Evolutionary conservation across 2,797 vertebrate genomes (phyloP), one percentile per base, ranked within the genome.

Genomic region (Gymnothorax reevesii): DNA sequence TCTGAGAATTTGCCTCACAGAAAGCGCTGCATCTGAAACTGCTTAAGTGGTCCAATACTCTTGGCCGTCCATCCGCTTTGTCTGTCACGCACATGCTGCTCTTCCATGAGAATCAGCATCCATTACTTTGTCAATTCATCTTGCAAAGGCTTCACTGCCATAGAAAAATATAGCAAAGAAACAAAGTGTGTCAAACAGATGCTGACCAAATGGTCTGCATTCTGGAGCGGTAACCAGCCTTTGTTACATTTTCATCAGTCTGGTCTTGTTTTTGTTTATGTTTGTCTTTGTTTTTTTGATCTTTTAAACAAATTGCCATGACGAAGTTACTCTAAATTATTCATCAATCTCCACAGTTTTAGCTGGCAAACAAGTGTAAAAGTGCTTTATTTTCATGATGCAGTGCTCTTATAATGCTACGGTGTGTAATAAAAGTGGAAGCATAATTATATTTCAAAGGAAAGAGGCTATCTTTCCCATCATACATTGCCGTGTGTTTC

Each of bases 21-120:
- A 90, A 85, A 83, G 57, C 5, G 64, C 54, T 42, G 79, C 52
- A 55, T 88, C 88, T 90, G 90, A 83, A 88, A 57, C 55, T 82
- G 89, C 87, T 87, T 87, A 86, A 86, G 83, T 87, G 88, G 83
- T 89, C 87, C 80, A 75, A 55, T 71, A 83, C 87, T 87, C 57
- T 88, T 89, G 89, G 90, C 87, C 75, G 52, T 54, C 82, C 66
- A n/a, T 75, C 84, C 84, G 64, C 52, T 71, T 73, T 79, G 86
- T 84, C 88, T 87, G 83, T 84, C 84, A 84, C 57, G 54, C 85
- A 84, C 66, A 83, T 87, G 87, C 83, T 82, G 27, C 22, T 80
- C 64, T 83, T 80, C n/a, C 87, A 75, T 69, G 27, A 87, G 66
- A 85, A 33, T 25, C 83, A 84, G 73, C 52, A 77, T 25, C 73